Evolutionary conservation across 2,113 vertebrate species (phyloP).

Genomic region (Cygnus atratus): DNA sequence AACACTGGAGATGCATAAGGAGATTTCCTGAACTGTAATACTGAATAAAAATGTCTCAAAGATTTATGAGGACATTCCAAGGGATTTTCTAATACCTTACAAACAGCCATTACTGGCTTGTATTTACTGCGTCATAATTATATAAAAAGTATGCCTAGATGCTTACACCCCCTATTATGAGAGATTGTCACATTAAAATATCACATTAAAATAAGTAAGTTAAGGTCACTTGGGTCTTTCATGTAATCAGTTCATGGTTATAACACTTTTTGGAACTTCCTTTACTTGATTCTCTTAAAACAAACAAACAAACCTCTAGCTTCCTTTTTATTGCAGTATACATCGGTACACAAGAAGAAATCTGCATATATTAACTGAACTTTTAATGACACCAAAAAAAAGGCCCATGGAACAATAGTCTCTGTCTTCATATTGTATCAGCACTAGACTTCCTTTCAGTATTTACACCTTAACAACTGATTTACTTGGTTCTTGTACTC

Average conservation of each 20-base stretch:
- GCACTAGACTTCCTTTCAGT: background rate
- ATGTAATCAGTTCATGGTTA: background rate
- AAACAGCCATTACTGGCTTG: background rate
- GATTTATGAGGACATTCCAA: conserved; percentile 14
- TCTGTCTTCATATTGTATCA: background rate
- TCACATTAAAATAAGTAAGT: background rate
- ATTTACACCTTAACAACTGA: background rate
- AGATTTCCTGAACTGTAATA: background rate
- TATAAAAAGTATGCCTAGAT: background rate
- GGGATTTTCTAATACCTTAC: background rate
- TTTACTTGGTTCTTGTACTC: background rate
- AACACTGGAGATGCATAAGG: background rate
- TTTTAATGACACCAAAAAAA: background rate
- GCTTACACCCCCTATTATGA: background rate
- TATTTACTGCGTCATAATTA: background rate
- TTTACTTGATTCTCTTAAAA: background rate
- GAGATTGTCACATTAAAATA: background rate
- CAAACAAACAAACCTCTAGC: background rate
- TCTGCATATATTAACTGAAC: background rate
- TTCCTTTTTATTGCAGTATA: background rate
- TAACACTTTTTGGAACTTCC: background rate
- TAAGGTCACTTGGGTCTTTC: background rate
- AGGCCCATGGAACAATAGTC: rapidly evolving
- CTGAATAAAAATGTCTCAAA: background rate
- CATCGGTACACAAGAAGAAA: background rate